These are phyloP conservation scores for Oncorhynchus nerka DNA, from an alignment of 2,113 vertebrate species.

Conservation along the genomic window DNA sequence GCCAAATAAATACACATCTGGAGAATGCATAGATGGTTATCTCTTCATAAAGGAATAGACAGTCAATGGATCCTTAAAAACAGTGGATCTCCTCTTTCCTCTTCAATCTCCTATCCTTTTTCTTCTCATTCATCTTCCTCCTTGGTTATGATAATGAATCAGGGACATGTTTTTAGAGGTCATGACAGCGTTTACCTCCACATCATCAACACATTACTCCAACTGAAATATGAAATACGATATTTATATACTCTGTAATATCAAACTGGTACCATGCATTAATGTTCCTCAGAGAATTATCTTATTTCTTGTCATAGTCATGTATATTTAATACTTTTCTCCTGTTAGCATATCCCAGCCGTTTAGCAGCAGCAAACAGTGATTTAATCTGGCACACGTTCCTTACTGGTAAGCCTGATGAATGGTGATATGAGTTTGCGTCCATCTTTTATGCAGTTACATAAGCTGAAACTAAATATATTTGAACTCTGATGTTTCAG, in stretches of 20 bases:
- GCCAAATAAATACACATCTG: neutral
- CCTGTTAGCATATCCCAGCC: too few relatives aligned
- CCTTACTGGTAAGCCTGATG: too few relatives aligned
- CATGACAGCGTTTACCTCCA: neutral
- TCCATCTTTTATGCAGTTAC: too few relatives aligned
- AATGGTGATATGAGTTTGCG: too few relatives aligned
- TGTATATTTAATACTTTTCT: too few relatives aligned
- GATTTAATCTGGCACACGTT: too few relatives aligned
- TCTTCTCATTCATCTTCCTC: neutral
- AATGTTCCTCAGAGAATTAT: too few relatives aligned
- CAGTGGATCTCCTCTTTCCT: neutral
- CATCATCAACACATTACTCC: neutral
- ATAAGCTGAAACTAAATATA: too few relatives aligned
- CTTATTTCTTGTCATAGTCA: too few relatives aligned
- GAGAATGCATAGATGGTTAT: neutral
- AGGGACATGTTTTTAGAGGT: neutral
- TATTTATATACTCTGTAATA: conserved; percentile 7
- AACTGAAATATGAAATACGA: neutral
- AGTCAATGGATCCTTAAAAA: too few relatives aligned
- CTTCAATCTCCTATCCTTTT: neutral
- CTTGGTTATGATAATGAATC: neutral
- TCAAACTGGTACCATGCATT: neutral
- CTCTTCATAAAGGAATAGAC: neutral
- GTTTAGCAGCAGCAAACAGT: too few relatives aligned
- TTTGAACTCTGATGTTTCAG: too few relatives aligned